Conservation (phyloP, 2,888 invertebrate genomes). For the Branchinecta sandiegonensis region DNA sequence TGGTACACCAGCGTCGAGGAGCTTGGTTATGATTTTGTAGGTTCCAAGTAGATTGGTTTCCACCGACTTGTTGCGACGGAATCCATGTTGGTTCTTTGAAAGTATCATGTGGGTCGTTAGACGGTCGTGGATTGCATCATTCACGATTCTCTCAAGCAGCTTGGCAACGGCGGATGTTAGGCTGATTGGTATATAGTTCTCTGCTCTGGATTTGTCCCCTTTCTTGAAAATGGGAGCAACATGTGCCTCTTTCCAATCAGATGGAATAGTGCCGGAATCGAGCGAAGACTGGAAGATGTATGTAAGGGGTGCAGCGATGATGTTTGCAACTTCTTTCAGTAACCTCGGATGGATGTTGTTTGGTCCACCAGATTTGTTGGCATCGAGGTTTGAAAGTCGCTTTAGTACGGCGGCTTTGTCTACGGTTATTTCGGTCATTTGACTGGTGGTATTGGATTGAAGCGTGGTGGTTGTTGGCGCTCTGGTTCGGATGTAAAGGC, state of each 20-base stretch:
- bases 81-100: constrained; percentile 14
- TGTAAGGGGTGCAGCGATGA: constrained; percentile 15
- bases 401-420: not conserved
- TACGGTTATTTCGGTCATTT: constrained; percentile 8
- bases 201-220: not conserved
- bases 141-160: constrained; percentile 7
- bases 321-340: not conserved
- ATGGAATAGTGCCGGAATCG: not conserved
- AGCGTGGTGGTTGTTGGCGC: not conserved
- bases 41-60: constrained; percentile 6
- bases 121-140: constrained; percentile 8
- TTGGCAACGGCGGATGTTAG: constrained; percentile 4
- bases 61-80: constrained; percentile 7
- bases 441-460: not conserved
- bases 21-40: not conserved
- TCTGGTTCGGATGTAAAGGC: constrained; percentile 8
- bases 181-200: not conserved
- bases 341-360: constrained; percentile 12
- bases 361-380: constrained; percentile 11
- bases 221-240: constrained; percentile 13
- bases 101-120: constrained; percentile 3
- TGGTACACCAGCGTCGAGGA: constrained; percentile 2
- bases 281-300: constrained; percentile 1
- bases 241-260: not conserved
- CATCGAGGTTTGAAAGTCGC: not conserved